These are phyloP conservation scores for Formica aserva DNA, from an alignment of 2,888 invertebrate species.

Conservation along the genomic window DNA sequence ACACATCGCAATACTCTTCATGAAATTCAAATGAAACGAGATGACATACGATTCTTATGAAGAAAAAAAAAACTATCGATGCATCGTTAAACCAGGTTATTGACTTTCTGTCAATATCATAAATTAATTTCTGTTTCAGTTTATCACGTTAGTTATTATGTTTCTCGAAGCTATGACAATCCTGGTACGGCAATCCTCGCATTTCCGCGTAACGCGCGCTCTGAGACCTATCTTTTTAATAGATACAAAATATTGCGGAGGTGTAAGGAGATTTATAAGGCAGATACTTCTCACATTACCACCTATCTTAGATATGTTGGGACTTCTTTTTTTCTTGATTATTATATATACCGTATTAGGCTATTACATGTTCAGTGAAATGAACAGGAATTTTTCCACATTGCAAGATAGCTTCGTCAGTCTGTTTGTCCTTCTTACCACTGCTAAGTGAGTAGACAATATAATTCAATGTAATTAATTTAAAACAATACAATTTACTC, in stretches of 20 bases:
- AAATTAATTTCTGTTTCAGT: slow-evolving; percentile 86
- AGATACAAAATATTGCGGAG: slow-evolving; percentile 94
- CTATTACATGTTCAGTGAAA: slow-evolving; percentile 92
- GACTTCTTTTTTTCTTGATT: slow-evolving; percentile 94
- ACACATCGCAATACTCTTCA: neutral
- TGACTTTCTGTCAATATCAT: neutral
- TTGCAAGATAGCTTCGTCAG: slow-evolving; percentile 94
- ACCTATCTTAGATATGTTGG: slow-evolving; percentile 95
- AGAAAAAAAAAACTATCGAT: neutral
- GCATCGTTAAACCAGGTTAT: neutral
- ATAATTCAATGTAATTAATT: slow-evolving; percentile 9
- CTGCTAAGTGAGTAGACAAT: slow-evolving; percentile 92
- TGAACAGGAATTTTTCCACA: slow-evolving; percentile 93
- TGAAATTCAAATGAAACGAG: slow-evolving; percentile 29
- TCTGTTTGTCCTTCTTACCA: slow-evolving; percentile 95
- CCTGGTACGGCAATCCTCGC: slow-evolving; percentile 92
- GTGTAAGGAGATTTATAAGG: slow-evolving; percentile 91
- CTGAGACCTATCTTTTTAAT: slow-evolving; percentile 95
- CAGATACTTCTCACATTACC: slow-evolving; percentile 95
- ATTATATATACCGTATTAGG: slow-evolving; percentile 93
- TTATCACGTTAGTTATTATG: slow-evolving; percentile 92
- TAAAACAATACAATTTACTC: neutral
- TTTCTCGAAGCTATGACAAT: slow-evolving; percentile 93
- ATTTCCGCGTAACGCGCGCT: slow-evolving; percentile 95
- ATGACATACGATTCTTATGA: slow-evolving; percentile 1